A percentile compares a stretch with the other conserved stretches of the same genome.
phyloP scores from a whole-genome alignment of 2,888 invertebrate species.

The Epinotia nisella region DNA sequence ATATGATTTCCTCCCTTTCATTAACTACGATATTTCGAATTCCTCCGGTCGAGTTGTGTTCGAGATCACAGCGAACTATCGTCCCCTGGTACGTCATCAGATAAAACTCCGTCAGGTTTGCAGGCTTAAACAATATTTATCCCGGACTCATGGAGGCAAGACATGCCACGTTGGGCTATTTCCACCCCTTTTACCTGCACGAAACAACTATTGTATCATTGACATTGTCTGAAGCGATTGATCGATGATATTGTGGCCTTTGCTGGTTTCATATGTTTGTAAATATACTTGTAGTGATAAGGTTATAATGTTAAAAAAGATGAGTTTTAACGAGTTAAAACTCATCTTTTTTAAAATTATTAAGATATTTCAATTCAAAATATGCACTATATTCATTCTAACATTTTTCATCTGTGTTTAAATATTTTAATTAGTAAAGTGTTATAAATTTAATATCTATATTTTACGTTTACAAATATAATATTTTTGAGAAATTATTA shows the following conservation, averaged over 20 bases:
- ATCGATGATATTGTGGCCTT: slow-evolving; percentile 27
- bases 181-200: slow-evolving; percentile 49
- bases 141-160: slow-evolving; percentile 60
- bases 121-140: slow-evolving; percentile 66
- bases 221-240: slow-evolving; percentile 38
- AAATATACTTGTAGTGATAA: slow-evolving; percentile 24
- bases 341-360: too few relatives aligned
- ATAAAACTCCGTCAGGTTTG: slow-evolving; percentile 34
- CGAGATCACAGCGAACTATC: slow-evolving; percentile 20
- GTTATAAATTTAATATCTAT: too few relatives aligned
- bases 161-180: slow-evolving; percentile 65
- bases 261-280: slow-evolving; percentile 26
- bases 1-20: too few relatives aligned
- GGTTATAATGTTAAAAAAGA: too few relatives aligned
- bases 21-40: background rate
- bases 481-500: too few relatives aligned
- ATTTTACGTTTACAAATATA: too few relatives aligned
- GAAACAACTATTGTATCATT: slow-evolving; percentile 34
- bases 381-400: too few relatives aligned
- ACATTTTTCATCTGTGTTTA: too few relatives aligned
- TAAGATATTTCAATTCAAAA: too few relatives aligned
- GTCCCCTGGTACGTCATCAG: slow-evolving; percentile 36
- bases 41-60: background rate
- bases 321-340: too few relatives aligned
- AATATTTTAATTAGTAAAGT: too few relatives aligned